Evolutionary conservation across 2,888 invertebrate genomes (phyloP), one percentile per base, ranked within the genome.

Genomic region (Zaprionus lineosus): DNA sequence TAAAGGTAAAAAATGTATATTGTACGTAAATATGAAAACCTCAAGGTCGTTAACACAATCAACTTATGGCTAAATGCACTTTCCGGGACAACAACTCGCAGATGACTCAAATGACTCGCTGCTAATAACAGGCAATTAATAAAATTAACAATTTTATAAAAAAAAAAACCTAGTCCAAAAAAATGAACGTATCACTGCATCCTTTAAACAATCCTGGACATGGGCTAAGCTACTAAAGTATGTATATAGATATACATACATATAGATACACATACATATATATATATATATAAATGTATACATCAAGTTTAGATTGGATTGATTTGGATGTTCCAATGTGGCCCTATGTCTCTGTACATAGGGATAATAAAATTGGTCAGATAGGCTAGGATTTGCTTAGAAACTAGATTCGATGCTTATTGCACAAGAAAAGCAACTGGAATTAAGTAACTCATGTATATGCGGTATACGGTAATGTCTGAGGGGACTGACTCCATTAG

Each of bases 321-420:
- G n/a, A n/a, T n/a, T n/a, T n/a, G n/a, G n/a, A n/a, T n/a, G n/a
- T n/a, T n/a, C n/a, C n/a, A n/a, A n/a, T n/a, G n/a, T n/a, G n/a
- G n/a, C n/a, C n/a, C n/a, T n/a, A 28, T 40, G 12, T 37, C 12
- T 19, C 3, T 16, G n/a, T 33, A 18, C 14, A 24, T 55, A 15
- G 50, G 36, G 61, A 67, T n/a, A n/a, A n/a, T n/a, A n/a, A 74
- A 71, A 71, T 71, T 71, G 71, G 71, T 71, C 71, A 57, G 36
- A 50, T 48, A 60, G 24, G 28, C n/a, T 39, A 43, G 24, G 34
- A 11, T 39, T 39, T 14, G 40, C 69, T 79, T 82, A 83, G 29
- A 44, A 52, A 50, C 75, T 81, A 81, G 66, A 73, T 73, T 82
- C 78, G 79, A 64, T 58, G 47, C 51, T 29, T 68, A 70, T 63